Percentiles rank a stretch among this genome's conserved stretches.
Conservation (phyloP, 2,888 invertebrate species). For the Lampropteryx suffumata region DNA sequence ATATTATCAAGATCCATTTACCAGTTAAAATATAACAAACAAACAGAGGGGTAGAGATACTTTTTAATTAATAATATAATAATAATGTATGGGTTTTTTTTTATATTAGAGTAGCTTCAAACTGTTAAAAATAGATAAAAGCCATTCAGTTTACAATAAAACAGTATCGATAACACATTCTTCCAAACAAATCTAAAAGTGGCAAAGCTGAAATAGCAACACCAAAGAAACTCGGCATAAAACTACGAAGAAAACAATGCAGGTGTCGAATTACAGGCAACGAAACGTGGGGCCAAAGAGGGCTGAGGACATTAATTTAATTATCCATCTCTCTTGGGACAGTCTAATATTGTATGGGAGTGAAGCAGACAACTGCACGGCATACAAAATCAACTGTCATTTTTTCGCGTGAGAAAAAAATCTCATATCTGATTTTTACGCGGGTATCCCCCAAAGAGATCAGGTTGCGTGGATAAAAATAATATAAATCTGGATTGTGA, state of each 20-base stretch:
- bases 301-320: constrained; percentile 81
- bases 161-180: not conserved
- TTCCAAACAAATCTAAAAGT: constrained; percentile 12
- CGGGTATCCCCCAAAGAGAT: constrained; percentile 70
- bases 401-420: constrained; percentile 82
- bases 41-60: too few relatives aligned
- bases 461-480: constrained; percentile 66
- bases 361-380: constrained; percentile 56
- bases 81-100: too few relatives aligned
- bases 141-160: not conserved
- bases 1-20: too few relatives aligned
- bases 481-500: constrained; percentile 66
- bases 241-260: constrained; percentile 68
- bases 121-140: not conserved
- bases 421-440: constrained; percentile 73
- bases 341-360: constrained; percentile 76
- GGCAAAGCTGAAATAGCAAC: constrained; percentile 30
- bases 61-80: too few relatives aligned
- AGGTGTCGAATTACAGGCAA: constrained; percentile 78
- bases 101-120: too few relatives aligned
- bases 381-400: constrained; percentile 76
- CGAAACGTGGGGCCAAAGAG: constrained; percentile 66
- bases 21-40: too few relatives aligned
- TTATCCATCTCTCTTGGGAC: constrained; percentile 74
- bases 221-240: constrained; percentile 45